Percentiles rank a stretch among this genome's conserved stretches.
These are phyloP conservation scores for Acrocephalus scirpaceus DNA, from an alignment of 2,797 vertebrate genomes.

Conservation along the genomic window DNA sequence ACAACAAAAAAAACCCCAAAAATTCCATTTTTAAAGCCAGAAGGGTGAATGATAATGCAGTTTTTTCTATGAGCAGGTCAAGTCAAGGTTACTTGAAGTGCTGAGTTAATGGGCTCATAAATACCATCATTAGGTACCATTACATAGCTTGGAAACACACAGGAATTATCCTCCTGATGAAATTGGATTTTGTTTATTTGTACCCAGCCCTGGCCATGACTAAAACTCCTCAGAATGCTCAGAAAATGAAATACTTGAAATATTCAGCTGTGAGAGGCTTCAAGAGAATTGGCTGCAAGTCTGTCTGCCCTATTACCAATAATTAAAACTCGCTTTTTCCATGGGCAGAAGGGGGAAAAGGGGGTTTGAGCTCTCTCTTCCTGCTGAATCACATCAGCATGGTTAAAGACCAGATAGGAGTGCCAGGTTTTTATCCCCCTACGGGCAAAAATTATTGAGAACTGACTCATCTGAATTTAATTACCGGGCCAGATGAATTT, in stretches of 20 bases:
- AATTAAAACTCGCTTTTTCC: conserved; percentile 64
- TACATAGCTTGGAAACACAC: background rate
- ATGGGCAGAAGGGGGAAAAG: background rate
- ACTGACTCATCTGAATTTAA: conserved; percentile 46
- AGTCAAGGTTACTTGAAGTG: background rate
- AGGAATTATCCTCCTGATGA: background rate
- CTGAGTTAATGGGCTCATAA: background rate
- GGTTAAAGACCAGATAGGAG: conserved; percentile 26
- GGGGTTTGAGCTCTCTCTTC: conserved; percentile 16
- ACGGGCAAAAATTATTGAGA: conserved; percentile 53
- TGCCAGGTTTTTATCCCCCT: background rate
- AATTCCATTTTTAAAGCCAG: background rate
- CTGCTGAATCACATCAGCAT: conserved; percentile 46
- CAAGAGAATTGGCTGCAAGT: conserved; percentile 56
- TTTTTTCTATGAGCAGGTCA: background rate
- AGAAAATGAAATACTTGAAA: conserved; percentile 67
- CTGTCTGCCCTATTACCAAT: conserved; percentile 44
- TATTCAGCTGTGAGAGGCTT: conserved; percentile 38
- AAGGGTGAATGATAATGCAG: rapidly evolving
- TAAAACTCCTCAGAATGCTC: conserved; percentile 15
- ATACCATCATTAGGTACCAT: background rate
- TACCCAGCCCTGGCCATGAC: background rate
- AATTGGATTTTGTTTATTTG: background rate
- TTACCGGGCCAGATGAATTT: background rate
- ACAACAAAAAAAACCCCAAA: background rate